Conservation (phyloP, 2,888 invertebrate species). For the Craniophora ligustri region DNA sequence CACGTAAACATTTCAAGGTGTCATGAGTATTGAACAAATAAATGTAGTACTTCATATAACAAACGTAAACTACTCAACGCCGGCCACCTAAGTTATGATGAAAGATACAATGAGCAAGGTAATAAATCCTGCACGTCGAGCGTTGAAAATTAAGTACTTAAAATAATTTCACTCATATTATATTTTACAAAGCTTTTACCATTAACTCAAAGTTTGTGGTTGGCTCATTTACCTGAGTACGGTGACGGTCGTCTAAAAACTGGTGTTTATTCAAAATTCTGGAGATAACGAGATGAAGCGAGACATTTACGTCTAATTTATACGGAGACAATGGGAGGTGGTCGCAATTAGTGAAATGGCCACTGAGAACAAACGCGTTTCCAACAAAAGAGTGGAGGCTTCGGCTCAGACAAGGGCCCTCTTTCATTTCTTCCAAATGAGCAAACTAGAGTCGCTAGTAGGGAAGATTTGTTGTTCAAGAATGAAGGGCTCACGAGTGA, state of each 20-base stretch:
- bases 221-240: slow-evolving; percentile 47
- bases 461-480: slow-evolving; percentile 84
- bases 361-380: slow-evolving; percentile 85
- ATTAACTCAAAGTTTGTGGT: slow-evolving; percentile 44
- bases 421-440: slow-evolving; percentile 88
- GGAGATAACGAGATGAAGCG: slow-evolving; percentile 69
- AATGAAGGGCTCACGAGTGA: slow-evolving; percentile 80
- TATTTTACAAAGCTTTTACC: slow-evolving; percentile 42
- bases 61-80: slow-evolving; percentile 52
- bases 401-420: slow-evolving; percentile 74
- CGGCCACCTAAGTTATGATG: slow-evolving; percentile 50
- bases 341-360: slow-evolving; percentile 88
- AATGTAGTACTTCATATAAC: slow-evolving; percentile 37
- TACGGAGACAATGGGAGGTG: slow-evolving; percentile 81
- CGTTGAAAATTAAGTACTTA: slow-evolving; percentile 50
- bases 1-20: slow-evolving; percentile 14
- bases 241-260: slow-evolving; percentile 44
- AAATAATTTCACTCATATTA: slow-evolving; percentile 45
- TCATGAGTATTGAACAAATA: slow-evolving; percentile 13
- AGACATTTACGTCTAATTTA: slow-evolving; percentile 83
- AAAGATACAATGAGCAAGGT: slow-evolving; percentile 46
- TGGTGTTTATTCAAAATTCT: slow-evolving; percentile 67
- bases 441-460: slow-evolving; percentile 82
- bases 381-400: slow-evolving; percentile 81
- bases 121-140: slow-evolving; percentile 47